Base-by-base conservation (phyloP, 1,140 invertebrate species). In the Philopotamus ludificatus region DNA sequence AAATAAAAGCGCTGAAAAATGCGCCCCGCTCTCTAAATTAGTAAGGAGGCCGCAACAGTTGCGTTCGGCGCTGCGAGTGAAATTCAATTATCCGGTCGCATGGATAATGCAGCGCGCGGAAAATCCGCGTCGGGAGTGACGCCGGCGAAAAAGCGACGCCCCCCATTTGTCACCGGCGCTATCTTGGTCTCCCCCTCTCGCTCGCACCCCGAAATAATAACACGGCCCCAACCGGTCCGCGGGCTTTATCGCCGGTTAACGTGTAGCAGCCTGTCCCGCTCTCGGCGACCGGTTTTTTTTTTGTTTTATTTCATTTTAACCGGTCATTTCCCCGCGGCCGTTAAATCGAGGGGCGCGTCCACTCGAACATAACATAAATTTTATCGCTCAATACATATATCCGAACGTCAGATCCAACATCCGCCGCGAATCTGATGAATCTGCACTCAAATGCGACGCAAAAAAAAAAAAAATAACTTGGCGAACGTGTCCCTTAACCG, bases 51-150 rank as follows among this genome's bases (percentile, higher is more conserved):
- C n/a, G n/a, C n/a, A n/a, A n/a, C n/a, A n/a, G n/a, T n/a, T n/a
- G n/a, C n/a, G n/a, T n/a, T n/a, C n/a, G n/a, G n/a, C n/a, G n/a
- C n/a, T n/a, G n/a, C n/a, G n/a, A n/a, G n/a, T n/a, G n/a, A n/a
- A n/a, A n/a, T 28, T 58, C 55, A 58, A 58, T 58, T 58, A 58
- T 58, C 21, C 55, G 45, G 16, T n/a, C 42, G 41, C 23, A 23
- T 57, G 53, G 53, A 44, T 22, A 22, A 47, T 47, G 44, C 44
- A n/a, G 23, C 41, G 39, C 55, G 55, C 22, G 28, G 4, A 4
- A 34, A 34, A 34, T 34, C 28, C 28, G 28, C 28, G 12, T 34
- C 28, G 4, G 12, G 28, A 34, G 28, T 34, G 28, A 34, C 28
- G 12, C 28, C 28, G 28, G 28, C 4, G 28, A 34, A 34, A 34